Evolutionary conservation across 2,113 vertebrate species (phyloP).

Genomic region (Datnioides undecimradiatus): DNA sequence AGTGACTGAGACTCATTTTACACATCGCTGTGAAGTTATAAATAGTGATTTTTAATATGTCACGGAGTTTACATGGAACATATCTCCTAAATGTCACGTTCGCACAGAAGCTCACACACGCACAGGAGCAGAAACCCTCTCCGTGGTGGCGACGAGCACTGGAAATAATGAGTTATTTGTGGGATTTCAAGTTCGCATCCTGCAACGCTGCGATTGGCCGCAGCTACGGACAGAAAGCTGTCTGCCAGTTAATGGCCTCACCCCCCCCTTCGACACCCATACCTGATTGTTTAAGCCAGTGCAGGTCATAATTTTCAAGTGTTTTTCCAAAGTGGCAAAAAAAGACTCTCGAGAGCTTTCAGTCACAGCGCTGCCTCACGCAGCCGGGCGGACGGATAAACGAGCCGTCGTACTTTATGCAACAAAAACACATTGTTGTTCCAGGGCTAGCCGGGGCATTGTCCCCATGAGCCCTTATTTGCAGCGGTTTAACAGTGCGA

Average conservation of each 20-base stretch:
- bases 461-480: slow-evolving; percentile 31
- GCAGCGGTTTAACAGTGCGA: slow-evolving; percentile 13
- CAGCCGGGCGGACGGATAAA: slow-evolving; percentile 26
- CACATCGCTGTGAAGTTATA: too few relatives aligned
- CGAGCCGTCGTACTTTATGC: slow-evolving; percentile 1
- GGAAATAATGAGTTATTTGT: slow-evolving; percentile 17
- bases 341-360: slow-evolving; percentile 40
- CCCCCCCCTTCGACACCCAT: slow-evolving; percentile 7
- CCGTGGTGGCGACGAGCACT: too few relatives aligned
- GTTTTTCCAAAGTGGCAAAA: slow-evolving; percentile 38
- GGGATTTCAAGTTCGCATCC: slow-evolving; percentile 23
- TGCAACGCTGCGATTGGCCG: slow-evolving; percentile 18
- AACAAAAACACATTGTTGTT: slow-evolving; percentile 40
- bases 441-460: not conserved
- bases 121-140: too few relatives aligned
- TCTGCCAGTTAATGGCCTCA: slow-evolving; percentile 32
- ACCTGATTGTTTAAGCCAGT: slow-evolving; percentile 38
- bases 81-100: too few relatives aligned
- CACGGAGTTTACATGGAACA: too few relatives aligned
- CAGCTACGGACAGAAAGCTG: slow-evolving; percentile 11
- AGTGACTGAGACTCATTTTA: not conserved
- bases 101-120: too few relatives aligned
- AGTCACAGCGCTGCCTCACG: slow-evolving; percentile 22
- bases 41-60: too few relatives aligned
- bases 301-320: slow-evolving; percentile 31